Conservation (phyloP, 2,888 invertebrate species). For the Torymus aiolomorphi region DNA sequence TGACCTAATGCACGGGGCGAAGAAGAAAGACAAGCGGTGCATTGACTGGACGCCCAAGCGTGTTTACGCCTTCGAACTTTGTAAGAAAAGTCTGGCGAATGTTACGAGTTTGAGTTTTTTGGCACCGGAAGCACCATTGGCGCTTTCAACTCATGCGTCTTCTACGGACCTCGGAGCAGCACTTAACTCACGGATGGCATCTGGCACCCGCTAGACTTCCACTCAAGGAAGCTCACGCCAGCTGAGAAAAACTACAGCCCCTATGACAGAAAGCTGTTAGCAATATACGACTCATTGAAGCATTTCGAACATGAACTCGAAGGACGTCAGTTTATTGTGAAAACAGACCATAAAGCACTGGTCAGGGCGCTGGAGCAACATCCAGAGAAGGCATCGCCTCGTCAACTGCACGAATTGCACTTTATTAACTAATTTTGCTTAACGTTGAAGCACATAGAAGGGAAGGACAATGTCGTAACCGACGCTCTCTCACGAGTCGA, state of each 20-base stretch:
- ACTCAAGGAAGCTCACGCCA: conserved; percentile 33
- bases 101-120: neutral
- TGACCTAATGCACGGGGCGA: neutral
- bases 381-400: too few species aligned
- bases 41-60: neutral
- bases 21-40: neutral
- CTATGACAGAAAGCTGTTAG: conserved; percentile 12
- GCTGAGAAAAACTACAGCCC: conserved; percentile 11
- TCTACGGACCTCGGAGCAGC: conserved; percentile 53
- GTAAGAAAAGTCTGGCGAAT: conserved; percentile 24
- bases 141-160: conserved; percentile 48
- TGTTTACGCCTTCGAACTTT: conserved; percentile 5
- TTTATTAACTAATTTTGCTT: too few species aligned
- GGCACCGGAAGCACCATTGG: conserved; percentile 17
- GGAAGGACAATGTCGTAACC: too few species aligned
- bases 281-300: conserved; percentile 9
- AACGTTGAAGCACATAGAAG: too few species aligned
- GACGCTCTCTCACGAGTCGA: too few species aligned
- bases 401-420: too few species aligned
- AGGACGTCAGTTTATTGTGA: neutral
- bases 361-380: too few species aligned
- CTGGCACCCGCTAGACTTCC: conserved; percentile 55
- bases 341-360: neutral
- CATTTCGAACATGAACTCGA: conserved; percentile 20
- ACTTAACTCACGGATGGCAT: conserved; percentile 48